Evolutionary conservation across 2,888 invertebrate genomes (phyloP).

Genomic region (Idaea dimidiata): DNA sequence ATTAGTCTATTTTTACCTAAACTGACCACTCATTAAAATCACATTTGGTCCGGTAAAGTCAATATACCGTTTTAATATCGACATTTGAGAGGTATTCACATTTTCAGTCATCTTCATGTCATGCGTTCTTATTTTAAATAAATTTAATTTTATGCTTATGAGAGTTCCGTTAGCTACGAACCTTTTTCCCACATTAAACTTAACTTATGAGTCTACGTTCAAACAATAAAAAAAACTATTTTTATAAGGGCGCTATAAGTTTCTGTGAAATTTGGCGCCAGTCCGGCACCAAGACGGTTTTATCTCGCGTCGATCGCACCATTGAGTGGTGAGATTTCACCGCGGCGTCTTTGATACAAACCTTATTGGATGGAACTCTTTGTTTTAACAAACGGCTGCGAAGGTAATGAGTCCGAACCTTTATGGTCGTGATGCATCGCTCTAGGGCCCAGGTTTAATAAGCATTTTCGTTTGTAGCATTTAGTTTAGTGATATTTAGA

Average conservation of each 20-base stretch:
- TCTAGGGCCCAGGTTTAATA: background rate
- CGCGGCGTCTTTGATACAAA: slow-evolving; percentile 53
- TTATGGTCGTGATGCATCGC: slow-evolving; percentile 2
- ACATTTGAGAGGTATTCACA: slow-evolving; percentile 25
- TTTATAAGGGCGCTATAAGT: slow-evolving; percentile 38
- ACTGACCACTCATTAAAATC: slow-evolving; percentile 66
- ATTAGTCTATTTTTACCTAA: slow-evolving; percentile 49
- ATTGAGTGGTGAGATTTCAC: slow-evolving; percentile 47
- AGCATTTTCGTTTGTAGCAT: background rate
- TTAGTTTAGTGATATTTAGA: background rate
- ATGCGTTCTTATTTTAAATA: background rate
- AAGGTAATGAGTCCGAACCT: slow-evolving; percentile 12
- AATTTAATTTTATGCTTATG: background rate
- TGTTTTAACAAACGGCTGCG: slow-evolving; percentile 4
- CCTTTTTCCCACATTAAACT: background rate
- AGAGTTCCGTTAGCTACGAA: background rate
- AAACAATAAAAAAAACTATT: slow-evolving; percentile 13
- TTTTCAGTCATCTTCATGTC: slow-evolving; percentile 10
- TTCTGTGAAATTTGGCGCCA: slow-evolving; percentile 78
- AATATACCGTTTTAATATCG: slow-evolving; percentile 40
- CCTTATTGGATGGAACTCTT: slow-evolving; percentile 10
- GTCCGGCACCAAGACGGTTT: slow-evolving; percentile 58
- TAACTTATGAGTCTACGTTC: background rate
- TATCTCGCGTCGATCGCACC: slow-evolving; percentile 65
- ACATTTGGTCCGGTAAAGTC: slow-evolving; percentile 53